These are phyloP conservation scores for Acanthopleura granulata DNA, from an alignment of 2,888 invertebrate species.

Conservation along the genomic window DNA sequence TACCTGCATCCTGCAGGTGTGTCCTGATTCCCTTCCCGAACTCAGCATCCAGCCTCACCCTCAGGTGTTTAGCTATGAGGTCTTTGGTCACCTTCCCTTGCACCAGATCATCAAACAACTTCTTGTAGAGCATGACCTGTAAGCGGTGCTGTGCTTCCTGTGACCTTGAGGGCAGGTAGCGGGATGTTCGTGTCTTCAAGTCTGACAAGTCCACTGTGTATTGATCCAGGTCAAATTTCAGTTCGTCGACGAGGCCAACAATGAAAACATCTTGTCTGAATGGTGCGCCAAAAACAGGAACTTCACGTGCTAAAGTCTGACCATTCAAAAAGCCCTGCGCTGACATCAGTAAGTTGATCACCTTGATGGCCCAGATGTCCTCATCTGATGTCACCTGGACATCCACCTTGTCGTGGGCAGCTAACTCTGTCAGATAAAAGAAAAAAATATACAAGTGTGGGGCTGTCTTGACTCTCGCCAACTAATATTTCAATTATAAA, in stretches of 20 bases:
- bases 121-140: slow-evolving; percentile 61
- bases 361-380: slow-evolving; percentile 61
- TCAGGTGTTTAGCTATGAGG: slow-evolving; percentile 44
- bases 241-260: slow-evolving; percentile 63
- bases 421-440: slow-evolving; percentile 52
- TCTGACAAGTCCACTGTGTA: slow-evolving; percentile 56
- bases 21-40: slow-evolving; percentile 43
- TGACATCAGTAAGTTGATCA: slow-evolving; percentile 53
- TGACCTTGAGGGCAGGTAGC: slow-evolving; percentile 46
- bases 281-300: slow-evolving; percentile 64
- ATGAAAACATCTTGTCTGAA: slow-evolving; percentile 55
- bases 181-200: slow-evolving; percentile 54
- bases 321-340: slow-evolving; percentile 48
- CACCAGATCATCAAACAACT: slow-evolving; percentile 63
- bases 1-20: slow-evolving; percentile 31
- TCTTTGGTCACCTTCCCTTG: slow-evolving; percentile 49
- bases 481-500: too few relatives aligned
- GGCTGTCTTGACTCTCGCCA: too few relatives aligned
- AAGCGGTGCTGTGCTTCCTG: slow-evolving; percentile 53
- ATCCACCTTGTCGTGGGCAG: slow-evolving; percentile 53
- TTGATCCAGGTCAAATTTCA: slow-evolving; percentile 57
- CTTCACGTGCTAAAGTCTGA: slow-evolving; percentile 49
- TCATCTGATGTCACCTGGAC: slow-evolving; percentile 56
- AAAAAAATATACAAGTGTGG: too few relatives aligned
- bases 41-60: slow-evolving; percentile 40